These are phyloP conservation scores for Chaetorhynchus papuensis DNA, from an alignment of 2,113 vertebrate species.

Conservation along the genomic window DNA sequence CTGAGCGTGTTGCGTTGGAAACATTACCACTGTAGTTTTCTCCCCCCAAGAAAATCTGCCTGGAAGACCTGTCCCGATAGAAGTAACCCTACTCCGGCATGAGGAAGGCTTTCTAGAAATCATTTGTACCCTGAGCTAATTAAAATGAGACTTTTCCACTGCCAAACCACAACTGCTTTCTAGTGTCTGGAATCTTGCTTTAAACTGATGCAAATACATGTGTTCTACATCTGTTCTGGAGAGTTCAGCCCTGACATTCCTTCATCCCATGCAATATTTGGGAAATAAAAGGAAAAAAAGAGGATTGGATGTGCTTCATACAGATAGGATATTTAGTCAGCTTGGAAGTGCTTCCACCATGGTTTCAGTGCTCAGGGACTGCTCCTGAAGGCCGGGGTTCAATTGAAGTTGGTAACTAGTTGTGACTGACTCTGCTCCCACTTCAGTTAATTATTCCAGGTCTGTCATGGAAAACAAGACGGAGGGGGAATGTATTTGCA, in stretches of 20 bases:
- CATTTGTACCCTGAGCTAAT: constrained; percentile 39
- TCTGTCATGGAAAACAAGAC: neutral
- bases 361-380: neutral
- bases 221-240: constrained; percentile 69
- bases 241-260: constrained; percentile 62
- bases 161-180: constrained; percentile 64
- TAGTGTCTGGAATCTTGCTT: constrained; percentile 49
- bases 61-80: neutral
- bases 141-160: constrained; percentile 24
- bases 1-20: neutral
- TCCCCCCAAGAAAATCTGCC: neutral
- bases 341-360: constrained; percentile 25
- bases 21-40: neutral
- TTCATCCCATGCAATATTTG: constrained; percentile 62
- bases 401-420: constrained; percentile 39
- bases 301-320: constrained; percentile 44
- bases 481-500: neutral
- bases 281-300: constrained; percentile 58
- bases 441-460: constrained; percentile 1
- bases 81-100: neutral
- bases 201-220: constrained; percentile 60
- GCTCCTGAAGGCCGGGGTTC: constrained; percentile 12
- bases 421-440: constrained; percentile 13
- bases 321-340: constrained; percentile 60
- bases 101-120: constrained; percentile 38